These are phyloP conservation scores for Hemiprocne comata DNA, from an alignment of 2,113 vertebrate species.

Conservation along the genomic window DNA sequence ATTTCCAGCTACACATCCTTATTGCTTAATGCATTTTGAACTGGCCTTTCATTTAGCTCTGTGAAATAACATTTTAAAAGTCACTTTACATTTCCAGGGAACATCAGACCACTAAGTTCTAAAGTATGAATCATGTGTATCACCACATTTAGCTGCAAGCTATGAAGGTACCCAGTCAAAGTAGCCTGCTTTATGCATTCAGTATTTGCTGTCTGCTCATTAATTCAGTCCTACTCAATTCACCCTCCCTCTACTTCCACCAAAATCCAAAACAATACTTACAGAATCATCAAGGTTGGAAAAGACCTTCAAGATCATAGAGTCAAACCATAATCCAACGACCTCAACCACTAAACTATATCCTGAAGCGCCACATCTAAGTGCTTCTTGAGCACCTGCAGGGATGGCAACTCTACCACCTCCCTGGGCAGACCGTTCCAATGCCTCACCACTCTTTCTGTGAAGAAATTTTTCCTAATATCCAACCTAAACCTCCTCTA, in stretches of 20 bases:
- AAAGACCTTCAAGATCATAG: no score
- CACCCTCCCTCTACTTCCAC: not conserved
- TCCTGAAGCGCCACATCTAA: no score
- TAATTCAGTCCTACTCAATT: not conserved
- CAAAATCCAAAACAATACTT: not conserved
- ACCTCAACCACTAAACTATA: no score
- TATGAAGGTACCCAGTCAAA: not conserved
- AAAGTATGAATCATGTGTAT: constrained; percentile 30
- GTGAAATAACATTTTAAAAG: constrained; percentile 51
- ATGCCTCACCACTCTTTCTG: no score
- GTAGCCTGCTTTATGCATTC: not conserved
- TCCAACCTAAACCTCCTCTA: no score
- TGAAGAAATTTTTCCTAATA: no score
- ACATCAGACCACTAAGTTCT: not conserved
- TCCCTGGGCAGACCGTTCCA: no score
- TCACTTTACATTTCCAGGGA: constrained; percentile 27
- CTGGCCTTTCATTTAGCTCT: constrained; percentile 23
- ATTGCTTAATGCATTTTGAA: constrained; percentile 26
- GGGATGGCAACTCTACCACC: no score
- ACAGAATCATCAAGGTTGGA: no score
- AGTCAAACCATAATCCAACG: no score
- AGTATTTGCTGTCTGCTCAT: not conserved
- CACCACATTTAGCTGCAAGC: constrained; percentile 8
- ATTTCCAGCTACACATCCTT: not conserved
- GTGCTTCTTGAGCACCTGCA: no score